A percentile compares a stretch with the other conserved stretches of the same genome.
Conservation (phyloP, 2,113 vertebrate genomes). For the Tachysurus fulvidraco region DNA sequence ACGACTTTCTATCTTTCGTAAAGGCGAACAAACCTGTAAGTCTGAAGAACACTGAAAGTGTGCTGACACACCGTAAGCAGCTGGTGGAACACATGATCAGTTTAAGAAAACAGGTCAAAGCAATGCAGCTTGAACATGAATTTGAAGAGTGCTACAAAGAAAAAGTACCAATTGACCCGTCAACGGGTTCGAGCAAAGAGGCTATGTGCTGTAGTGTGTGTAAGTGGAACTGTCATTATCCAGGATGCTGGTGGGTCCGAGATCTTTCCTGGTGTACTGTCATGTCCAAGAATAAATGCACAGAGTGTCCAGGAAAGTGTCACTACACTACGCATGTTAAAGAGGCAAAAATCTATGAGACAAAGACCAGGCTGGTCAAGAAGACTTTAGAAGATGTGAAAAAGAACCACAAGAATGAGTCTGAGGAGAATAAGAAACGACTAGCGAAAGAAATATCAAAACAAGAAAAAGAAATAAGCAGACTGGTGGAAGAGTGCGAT, state of each 20-base stretch:
- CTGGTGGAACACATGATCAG: background rate
- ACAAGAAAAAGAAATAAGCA: background rate
- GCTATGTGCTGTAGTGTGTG: slow-evolving; percentile 34
- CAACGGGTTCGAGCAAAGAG: background rate
- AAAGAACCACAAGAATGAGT: background rate
- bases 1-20: background rate
- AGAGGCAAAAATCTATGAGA: background rate
- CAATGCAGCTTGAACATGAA: background rate
- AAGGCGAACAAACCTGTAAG: background rate
- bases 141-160: slow-evolving; percentile 6
- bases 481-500: slow-evolving; percentile 11
- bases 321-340: slow-evolving; percentile 19
- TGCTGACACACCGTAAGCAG: slow-evolving; percentile 18
- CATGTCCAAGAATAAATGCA: slow-evolving; percentile 24
- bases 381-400: background rate
- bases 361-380: background rate
- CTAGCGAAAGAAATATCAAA: background rate
- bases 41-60: slow-evolving; percentile 2
- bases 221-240: slow-evolving; percentile 43
- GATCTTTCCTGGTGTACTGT: background rate
- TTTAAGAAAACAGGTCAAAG: background rate
- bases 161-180: background rate
- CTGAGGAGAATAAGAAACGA: background rate
- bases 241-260: slow-evolving; percentile 23
- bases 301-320: slow-evolving; percentile 30